These are phyloP conservation scores for Cantharis rustica DNA, from an alignment of 2,888 invertebrate genomes.

Conservation along the genomic window DNA sequence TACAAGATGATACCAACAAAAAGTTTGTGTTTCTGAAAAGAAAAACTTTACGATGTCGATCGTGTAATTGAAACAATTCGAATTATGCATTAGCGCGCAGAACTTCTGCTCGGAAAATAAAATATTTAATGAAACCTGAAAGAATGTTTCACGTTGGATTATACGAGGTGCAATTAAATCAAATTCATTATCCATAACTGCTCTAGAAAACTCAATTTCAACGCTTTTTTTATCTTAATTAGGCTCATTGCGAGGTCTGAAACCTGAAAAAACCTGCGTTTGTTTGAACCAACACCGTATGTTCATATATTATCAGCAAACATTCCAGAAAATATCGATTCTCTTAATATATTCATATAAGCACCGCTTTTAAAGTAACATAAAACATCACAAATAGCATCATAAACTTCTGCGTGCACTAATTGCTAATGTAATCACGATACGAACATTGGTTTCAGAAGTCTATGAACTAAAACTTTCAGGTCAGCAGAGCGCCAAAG, in stretches of 20 bases:
- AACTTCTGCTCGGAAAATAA: background rate
- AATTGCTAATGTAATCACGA: slow-evolving; percentile 30
- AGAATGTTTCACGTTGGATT: background rate
- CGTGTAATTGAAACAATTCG: background rate
- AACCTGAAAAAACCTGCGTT: background rate
- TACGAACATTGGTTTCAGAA: slow-evolving; percentile 19
- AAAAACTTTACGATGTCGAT: background rate
- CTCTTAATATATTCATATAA: slow-evolving; percentile 7
- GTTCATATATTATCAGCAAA: background rate
- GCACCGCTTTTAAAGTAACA: slow-evolving; percentile 16
- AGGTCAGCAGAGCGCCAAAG: slow-evolving; percentile 13
- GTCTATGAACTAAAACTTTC: slow-evolving; percentile 22
- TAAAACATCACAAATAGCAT: slow-evolving; percentile 27
- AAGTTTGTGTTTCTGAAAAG: slow-evolving; percentile 7
- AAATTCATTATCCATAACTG: too few species aligned
- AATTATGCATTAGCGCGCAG: background rate
- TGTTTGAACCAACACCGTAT: background rate
- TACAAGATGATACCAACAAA: slow-evolving; percentile 16
- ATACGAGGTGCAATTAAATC: background rate
- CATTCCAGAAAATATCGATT: background rate
- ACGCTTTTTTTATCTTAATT: too few species aligned
- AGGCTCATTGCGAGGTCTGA: too few species aligned
- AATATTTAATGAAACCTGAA: background rate
- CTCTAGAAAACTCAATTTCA: too few species aligned
- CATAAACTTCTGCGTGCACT: slow-evolving; percentile 21